Conservation (phyloP, 2,888 invertebrate species). For the Sminthurides aquaticus region DNA sequence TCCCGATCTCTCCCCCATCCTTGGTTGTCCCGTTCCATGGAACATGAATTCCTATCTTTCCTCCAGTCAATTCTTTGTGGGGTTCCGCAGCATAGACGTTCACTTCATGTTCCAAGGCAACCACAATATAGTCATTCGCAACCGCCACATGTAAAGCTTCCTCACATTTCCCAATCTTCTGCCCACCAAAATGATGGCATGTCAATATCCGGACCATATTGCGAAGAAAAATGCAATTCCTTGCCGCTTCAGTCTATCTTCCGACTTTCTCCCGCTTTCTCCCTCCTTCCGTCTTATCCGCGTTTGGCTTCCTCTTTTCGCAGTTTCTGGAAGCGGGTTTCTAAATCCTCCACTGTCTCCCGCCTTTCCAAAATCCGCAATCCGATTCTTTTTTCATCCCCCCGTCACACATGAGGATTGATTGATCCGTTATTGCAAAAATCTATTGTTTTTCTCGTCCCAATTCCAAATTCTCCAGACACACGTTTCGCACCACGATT, state of each 20-base stretch:
- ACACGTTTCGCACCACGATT: no score
- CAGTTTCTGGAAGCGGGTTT: no score
- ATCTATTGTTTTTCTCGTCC: no score
- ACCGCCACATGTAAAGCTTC: constrained; percentile 60
- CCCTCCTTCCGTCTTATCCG: background rate
- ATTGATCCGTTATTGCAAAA: no score
- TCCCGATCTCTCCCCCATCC: constrained; percentile 19
- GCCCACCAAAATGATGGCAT: constrained; percentile 61
- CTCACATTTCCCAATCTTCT: constrained; percentile 59
- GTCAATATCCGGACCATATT: constrained; percentile 62
- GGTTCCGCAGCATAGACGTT: constrained; percentile 46
- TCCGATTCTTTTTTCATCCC: no score
- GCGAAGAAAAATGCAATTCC: no score
- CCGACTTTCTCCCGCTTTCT: background rate
- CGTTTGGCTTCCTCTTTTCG: no score
- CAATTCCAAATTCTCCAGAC: no score
- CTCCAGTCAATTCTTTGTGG: background rate
- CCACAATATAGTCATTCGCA: constrained; percentile 55
- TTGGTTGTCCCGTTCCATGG: background rate
- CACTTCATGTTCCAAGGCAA: constrained; percentile 57
- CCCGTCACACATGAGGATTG: no score
- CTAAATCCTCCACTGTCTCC: no score
- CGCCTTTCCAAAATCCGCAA: no score
- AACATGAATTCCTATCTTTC: background rate
- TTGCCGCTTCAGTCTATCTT: no score